Conservation (phyloP, 2,797 vertebrate species). For the Podarcis lilfordi region DNA sequence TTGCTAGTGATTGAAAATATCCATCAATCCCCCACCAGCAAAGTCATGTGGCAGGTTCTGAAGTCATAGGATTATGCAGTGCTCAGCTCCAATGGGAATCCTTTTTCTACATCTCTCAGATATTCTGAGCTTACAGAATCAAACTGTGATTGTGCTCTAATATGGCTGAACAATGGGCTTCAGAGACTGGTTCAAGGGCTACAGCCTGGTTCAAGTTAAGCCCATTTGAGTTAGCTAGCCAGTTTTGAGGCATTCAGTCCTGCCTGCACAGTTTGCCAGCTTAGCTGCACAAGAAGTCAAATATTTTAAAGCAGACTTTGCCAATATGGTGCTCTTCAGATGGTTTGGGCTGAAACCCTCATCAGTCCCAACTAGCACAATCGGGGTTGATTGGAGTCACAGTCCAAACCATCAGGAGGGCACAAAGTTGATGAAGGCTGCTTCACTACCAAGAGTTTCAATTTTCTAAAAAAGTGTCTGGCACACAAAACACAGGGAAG, state of each 20-base stretch:
- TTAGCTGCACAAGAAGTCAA: neutral
- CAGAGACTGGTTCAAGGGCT: neutral
- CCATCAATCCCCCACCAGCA: no score
- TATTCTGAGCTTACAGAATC: neutral
- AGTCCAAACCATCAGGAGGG: neutral
- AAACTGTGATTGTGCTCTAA: neutral
- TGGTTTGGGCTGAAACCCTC: neutral
- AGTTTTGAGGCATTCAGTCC: neutral
- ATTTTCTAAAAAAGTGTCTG: no score
- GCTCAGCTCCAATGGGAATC: neutral
- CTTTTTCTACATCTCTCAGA: neutral
- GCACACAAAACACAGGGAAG: neutral
- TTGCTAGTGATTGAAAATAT: neutral
- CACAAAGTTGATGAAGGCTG: no score
- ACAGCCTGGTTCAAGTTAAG: neutral
- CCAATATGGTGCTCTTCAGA: neutral
- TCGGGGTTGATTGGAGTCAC: neutral
- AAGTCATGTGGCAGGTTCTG: neutral
- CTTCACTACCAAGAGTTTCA: no score
- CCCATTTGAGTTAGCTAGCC: neutral
- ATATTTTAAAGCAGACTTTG: neutral
- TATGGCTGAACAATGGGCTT: no score
- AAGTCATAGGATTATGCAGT: no score
- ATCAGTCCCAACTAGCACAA: neutral
- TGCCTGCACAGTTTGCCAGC: neutral